These are phyloP conservation scores for Emys orbicularis DNA, from an alignment of 2,797 vertebrate species.

Conservation along the genomic window DNA sequence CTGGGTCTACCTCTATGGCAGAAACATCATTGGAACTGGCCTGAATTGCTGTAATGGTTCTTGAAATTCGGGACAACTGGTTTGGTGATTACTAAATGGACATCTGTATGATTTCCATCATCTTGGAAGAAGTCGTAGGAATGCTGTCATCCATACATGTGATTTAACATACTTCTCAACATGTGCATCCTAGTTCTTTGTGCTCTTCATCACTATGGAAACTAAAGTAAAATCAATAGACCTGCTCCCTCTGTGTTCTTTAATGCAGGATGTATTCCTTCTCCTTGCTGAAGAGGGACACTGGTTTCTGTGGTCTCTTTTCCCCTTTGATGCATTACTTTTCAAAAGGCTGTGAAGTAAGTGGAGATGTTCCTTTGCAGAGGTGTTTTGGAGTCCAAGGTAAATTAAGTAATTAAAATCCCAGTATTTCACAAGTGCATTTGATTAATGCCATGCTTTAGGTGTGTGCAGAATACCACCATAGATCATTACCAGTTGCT, in stretches of 20 bases:
- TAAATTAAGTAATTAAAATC: background rate
- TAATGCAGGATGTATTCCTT: rapidly evolving
- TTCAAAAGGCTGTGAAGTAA: background rate
- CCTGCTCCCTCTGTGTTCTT: background rate
- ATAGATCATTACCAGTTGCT: constrained; percentile 15
- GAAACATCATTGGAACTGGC: background rate
- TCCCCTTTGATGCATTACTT: background rate
- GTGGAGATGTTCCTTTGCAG: background rate
- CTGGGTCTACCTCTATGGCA: background rate
- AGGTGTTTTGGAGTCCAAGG: background rate
- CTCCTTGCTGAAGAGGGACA: background rate
- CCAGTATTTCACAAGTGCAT: background rate
- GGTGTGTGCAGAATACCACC: background rate
- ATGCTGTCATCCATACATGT: background rate
- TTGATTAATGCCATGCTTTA: background rate
- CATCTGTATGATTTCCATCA: background rate
- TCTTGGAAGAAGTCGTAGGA: background rate
- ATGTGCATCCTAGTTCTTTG: background rate
- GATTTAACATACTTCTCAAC: background rate
- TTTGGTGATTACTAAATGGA: background rate
- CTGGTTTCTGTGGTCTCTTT: background rate
- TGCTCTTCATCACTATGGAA: background rate
- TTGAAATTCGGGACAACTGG: background rate
- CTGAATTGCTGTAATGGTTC: background rate
- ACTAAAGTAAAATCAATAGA: background rate